phyloP scores from a whole-genome alignment of 2,113 vertebrate species.

The Chinchilla lanigera region DNA sequence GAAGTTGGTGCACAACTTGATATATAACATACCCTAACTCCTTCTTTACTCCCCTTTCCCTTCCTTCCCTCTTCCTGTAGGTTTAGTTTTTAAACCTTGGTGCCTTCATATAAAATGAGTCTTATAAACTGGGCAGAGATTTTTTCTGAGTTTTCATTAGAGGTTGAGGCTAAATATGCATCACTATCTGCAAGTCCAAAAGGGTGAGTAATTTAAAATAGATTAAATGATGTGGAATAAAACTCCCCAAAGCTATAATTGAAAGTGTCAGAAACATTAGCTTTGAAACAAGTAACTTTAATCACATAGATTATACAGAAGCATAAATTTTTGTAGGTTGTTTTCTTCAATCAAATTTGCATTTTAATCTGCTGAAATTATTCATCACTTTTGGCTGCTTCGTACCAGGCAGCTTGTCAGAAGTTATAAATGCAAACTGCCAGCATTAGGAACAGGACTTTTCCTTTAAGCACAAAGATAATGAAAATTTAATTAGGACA shows the following conservation, averaged over 20 bases:
- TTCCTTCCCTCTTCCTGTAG: not conserved
- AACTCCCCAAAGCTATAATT: conserved; percentile 87
- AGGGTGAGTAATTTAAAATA: conserved; percentile 83
- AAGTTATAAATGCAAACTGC: conserved; percentile 73
- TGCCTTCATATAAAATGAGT: conserved; percentile 31
- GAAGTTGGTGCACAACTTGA: not conserved
- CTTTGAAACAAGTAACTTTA: conserved; percentile 88
- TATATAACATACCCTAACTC: not conserved
- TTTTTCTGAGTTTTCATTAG: conserved; percentile 77
- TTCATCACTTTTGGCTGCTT: conserved; percentile 84
- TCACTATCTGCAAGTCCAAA: conserved; percentile 72
- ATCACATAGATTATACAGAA: conserved; percentile 86
- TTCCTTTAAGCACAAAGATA: conserved; percentile 67
- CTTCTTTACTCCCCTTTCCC: not conserved
- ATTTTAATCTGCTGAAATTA: conserved; percentile 86
- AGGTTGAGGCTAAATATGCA: conserved; percentile 69
- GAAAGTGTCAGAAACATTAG: conserved; percentile 88
- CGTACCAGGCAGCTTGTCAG: conserved; percentile 81
- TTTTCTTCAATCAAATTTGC: conserved; percentile 86
- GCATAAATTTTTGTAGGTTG: conserved; percentile 85
- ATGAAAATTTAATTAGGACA: conserved; percentile 60
- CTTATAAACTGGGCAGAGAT: conserved; percentile 48
- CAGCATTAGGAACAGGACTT: conserved; percentile 72
- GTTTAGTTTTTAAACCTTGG: conserved; percentile 15
- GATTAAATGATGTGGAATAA: conserved; percentile 87